These are phyloP conservation scores for Flexamia atlantica DNA, from an alignment of 2,888 invertebrate genomes.

Conservation along the genomic window DNA sequence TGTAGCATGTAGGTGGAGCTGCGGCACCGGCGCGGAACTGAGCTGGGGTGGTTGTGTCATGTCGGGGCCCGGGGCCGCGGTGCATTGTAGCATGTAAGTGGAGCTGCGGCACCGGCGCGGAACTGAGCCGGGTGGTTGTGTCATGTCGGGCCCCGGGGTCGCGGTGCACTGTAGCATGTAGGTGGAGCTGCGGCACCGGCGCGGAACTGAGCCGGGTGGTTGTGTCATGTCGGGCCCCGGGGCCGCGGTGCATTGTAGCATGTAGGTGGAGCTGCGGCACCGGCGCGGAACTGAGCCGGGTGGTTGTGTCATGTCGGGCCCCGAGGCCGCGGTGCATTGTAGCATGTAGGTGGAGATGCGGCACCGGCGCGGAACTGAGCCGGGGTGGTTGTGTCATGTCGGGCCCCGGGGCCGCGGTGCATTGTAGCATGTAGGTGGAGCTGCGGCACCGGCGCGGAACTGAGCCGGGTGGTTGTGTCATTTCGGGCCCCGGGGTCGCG, in stretches of 20 bases:
- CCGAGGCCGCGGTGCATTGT: not conserved
- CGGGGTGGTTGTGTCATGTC: not conserved
- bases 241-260: not conserved
- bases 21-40: no score
- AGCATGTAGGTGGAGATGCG: not conserved
- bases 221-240: not conserved
- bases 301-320: not conserved
- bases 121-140: not conserved
- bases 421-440: not conserved
- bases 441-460: no score
- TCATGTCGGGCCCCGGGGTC: no score
- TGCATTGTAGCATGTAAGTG: not conserved
- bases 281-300: not conserved
- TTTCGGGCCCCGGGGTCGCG: no score
- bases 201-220: not conserved
- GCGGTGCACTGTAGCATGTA: not conserved
- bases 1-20: not conserved
- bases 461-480: not conserved
- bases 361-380: no score
- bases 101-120: no score
- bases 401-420: no score
- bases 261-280: not conserved
- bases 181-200: not conserved
- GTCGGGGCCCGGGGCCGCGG: not conserved
- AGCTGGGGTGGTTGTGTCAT: not conserved